Conservation (phyloP, 2,113 vertebrate genomes). For the Menura novaehollandiae region DNA sequence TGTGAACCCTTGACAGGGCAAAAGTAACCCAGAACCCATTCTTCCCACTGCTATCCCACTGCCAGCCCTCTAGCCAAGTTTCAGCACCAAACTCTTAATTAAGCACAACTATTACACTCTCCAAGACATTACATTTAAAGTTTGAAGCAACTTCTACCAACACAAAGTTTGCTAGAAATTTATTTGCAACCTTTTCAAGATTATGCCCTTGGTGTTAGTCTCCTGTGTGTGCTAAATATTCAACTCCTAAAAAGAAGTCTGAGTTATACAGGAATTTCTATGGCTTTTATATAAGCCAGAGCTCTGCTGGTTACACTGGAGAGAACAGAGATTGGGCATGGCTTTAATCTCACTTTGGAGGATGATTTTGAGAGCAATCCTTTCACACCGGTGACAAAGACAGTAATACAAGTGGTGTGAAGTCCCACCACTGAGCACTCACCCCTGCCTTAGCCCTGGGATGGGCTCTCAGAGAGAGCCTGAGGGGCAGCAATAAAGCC, state of each 20-base stretch:
- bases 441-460: neutral
- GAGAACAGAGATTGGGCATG: neutral
- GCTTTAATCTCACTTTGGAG: neutral
- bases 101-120: neutral
- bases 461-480: neutral
- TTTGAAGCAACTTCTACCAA: neutral
- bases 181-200: neutral
- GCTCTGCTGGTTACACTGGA: neutral
- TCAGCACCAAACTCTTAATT: neutral
- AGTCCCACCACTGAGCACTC: neutral
- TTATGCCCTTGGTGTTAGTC: neutral
- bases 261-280: neutral
- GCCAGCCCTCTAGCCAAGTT: neutral
- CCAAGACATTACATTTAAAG: neutral
- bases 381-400: neutral
- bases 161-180: neutral
- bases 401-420: neutral
- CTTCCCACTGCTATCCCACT: neutral
- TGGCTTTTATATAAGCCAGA: neutral
- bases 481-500: neutral
- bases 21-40: neutral
- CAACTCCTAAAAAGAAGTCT: conserved; percentile 34
- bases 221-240: neutral
- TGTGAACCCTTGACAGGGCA: neutral
- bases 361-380: neutral